Base-by-base conservation (phyloP, 1,140 invertebrate species). In the Eulimnadia texana region DNA sequence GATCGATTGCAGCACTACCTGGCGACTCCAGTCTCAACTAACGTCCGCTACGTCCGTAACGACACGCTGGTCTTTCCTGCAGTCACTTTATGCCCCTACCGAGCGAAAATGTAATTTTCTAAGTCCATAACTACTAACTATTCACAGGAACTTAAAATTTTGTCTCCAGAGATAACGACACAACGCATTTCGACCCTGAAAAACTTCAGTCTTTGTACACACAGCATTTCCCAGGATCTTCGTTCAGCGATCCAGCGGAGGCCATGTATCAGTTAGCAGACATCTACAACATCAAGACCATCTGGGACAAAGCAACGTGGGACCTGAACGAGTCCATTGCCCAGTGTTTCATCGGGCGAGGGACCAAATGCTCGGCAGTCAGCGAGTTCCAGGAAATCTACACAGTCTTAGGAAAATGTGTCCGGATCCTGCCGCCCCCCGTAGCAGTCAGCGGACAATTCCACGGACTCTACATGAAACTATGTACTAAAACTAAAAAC, bases 261-360 rank as follows among this genome's bases (percentile, higher is more conserved):
- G 29, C 28, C 28, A 61, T 61, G 60, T 61, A 61, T 23, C 3
- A 54, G 24, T 24, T 61, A 19, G 60, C 60, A 1, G 60, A 61
- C n/a, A 1, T 52, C 13, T 61, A 54, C 25, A 51, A 61, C 20
- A 51, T 61, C 2, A 22, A 28, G 6, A 33, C 50, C 6, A 28
- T 61, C 20, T 61, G 60, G 60, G 33, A 28, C 6, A 50, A 24
- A 11, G 20, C 60, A 10, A 51, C 49, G 25, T 52, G 27, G 13
- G 29, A 54, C 13, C 33, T 54, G 10, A 13, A 33, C 2, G 19
- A 9, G 23, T 28, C 28, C 1, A 54, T 54, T n/a, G 10, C 51
- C 22, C 25, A 51, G 60, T 61, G 60, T 47, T 61, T 33, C 11
- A 19, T 29, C 20, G 33, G 29, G 28, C 27, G 60, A 19, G 50